Evolutionary conservation across 2,888 invertebrate species (phyloP).

Genomic region (Limnephilus rhombicus): DNA sequence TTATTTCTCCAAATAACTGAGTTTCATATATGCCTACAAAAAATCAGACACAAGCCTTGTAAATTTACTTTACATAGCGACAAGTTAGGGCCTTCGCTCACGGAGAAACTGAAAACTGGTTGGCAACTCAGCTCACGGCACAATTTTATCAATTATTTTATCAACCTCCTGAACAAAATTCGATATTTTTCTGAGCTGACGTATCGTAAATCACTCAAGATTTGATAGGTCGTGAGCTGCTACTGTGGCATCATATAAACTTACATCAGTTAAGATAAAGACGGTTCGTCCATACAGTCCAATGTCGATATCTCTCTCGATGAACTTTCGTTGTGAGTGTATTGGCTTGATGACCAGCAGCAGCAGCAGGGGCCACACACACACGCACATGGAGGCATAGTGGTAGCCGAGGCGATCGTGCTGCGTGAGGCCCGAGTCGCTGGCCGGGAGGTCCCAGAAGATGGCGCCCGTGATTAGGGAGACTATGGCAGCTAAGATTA

Average conservation of each 20-base stretch:
- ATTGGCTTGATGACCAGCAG: conserved; percentile 80
- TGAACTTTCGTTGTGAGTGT: conserved; percentile 79
- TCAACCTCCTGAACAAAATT: too few relatives aligned
- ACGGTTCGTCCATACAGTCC: conserved; percentile 88
- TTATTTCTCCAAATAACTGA: conserved; percentile 32
- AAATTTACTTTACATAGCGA: too few relatives aligned
- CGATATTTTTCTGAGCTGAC: too few relatives aligned
- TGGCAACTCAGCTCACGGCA: too few relatives aligned
- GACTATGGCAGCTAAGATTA: conserved; percentile 88
- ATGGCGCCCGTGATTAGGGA: conserved; percentile 91
- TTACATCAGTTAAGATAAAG: conserved; percentile 89
- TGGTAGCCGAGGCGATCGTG: conserved; percentile 92
- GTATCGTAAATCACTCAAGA: too few relatives aligned
- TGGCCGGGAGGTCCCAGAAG: conserved; percentile 92
- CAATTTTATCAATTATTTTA: too few relatives aligned
- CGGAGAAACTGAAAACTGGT: too few relatives aligned
- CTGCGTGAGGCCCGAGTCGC: conserved; percentile 84
- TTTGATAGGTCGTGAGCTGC: too few relatives aligned
- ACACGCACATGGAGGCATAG: conserved; percentile 87
- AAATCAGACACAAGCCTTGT: too few relatives aligned
- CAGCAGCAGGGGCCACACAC: conserved; percentile 87
- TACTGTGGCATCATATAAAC: too few relatives aligned
- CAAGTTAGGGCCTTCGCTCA: too few relatives aligned
- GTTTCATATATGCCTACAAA: background rate
- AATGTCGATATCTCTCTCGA: conserved; percentile 89